Percentiles rank a stretch among this genome's conserved stretches.
Evolutionary conservation across 1,140 invertebrate species (phyloP).

Genomic region (Daktulosphaira vitifoliae): DNA sequence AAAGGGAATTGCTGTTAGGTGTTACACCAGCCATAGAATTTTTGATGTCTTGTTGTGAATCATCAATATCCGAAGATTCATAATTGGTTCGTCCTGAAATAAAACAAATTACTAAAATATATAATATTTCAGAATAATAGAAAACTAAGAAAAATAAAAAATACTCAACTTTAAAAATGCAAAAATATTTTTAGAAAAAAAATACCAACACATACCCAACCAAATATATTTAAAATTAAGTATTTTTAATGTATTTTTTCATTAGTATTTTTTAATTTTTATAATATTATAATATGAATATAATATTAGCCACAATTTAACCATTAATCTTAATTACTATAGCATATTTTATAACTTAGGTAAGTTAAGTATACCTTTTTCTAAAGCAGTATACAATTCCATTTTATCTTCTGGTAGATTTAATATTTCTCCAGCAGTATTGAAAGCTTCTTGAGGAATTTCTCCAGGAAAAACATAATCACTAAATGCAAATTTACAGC

Average conservation of each 20-base stretch:
- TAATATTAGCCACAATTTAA: too few species aligned
- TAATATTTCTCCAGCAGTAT: conserved; percentile 4
- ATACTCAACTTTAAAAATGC: too few species aligned
- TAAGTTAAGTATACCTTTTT: conserved; percentile 10
- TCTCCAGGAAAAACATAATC: conserved; percentile 27
- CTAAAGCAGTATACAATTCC: conserved; percentile 5
- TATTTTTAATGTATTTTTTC: too few species aligned
- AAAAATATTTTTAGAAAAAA: too few species aligned
- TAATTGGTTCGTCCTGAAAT: conserved; percentile 12
- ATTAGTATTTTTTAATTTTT: too few species aligned
- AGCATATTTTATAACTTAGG: too few species aligned
- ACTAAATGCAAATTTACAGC: conserved; percentile 26
- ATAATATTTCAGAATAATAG: not conserved
- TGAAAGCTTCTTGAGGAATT: conserved; percentile 4
- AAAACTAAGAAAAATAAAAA: not conserved
- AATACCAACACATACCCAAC: too few species aligned
- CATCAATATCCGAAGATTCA: not conserved
- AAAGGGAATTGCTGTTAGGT: not conserved
- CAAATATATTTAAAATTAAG: too few species aligned
- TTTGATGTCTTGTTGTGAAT: not conserved
- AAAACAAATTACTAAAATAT: not conserved
- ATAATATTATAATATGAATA: too few species aligned
- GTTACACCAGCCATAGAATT: not conserved
- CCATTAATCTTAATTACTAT: too few species aligned
- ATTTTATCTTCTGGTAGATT: conserved; percentile 16